Percentiles rank a stretch among this genome's conserved stretches.
phyloP scores from a whole-genome alignment of 2,113 vertebrate species.

The Henicopernis longicauda region DNA sequence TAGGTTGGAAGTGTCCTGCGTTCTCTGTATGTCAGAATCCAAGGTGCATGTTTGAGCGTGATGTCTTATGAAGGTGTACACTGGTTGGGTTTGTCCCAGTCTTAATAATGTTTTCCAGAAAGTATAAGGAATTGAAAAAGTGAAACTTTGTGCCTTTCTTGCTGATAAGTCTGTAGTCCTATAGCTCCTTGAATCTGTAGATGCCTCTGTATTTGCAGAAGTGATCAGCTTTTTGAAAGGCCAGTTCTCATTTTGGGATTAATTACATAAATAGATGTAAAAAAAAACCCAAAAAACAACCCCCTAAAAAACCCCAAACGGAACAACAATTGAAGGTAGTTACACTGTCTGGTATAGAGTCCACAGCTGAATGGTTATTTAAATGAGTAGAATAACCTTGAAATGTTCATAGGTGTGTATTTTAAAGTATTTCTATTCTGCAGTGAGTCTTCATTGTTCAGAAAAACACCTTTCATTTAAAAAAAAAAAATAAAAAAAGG shows the following conservation, averaged over 20 bases:
- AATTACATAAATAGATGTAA: background rate
- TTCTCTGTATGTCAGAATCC: background rate
- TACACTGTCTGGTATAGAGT: background rate
- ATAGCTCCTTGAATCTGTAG: background rate
- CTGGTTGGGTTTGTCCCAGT: accelerated
- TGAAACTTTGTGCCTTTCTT: background rate
- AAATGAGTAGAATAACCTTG: background rate
- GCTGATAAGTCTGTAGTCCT: background rate
- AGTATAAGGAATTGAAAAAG: background rate
- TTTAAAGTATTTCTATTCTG: background rate
- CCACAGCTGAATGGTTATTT: background rate
- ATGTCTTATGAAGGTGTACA: background rate
- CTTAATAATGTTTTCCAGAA: background rate
- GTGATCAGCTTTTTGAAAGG: background rate
- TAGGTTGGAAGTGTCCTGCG: background rate
- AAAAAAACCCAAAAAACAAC: background rate
- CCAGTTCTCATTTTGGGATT: background rate
- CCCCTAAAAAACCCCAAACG: background rate
- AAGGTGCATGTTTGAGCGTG: background rate
- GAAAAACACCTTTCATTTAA: background rate
- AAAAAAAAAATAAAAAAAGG: background rate
- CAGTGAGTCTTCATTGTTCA: background rate
- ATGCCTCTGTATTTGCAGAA: background rate
- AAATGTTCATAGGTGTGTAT: background rate
- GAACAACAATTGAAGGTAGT: background rate